A percentile compares a stretch with the other conserved stretches of the same genome.
Conservation (phyloP, 2,888 invertebrate genomes). For the Gryllus longicercus region DNA sequence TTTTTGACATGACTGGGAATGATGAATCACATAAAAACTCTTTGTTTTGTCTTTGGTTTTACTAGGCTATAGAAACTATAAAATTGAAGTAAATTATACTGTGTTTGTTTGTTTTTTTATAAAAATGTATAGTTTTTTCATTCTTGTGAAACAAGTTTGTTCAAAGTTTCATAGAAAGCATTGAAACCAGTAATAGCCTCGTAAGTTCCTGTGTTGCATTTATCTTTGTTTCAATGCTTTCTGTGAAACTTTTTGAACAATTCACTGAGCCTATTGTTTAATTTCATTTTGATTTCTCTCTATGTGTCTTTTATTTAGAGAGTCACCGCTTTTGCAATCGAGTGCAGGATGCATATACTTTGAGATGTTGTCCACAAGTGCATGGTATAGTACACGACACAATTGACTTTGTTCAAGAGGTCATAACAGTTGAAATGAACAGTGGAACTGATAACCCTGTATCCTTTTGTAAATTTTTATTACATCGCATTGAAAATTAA, state of each 20-base stretch:
- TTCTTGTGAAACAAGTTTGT: too few species aligned
- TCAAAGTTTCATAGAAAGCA: too few species aligned
- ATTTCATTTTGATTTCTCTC: background rate
- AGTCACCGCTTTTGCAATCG: conserved; percentile 61
- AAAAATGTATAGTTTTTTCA: too few species aligned
- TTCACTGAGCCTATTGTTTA: background rate
- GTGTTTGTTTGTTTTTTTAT: too few species aligned
- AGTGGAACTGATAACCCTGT: conserved; percentile 66
- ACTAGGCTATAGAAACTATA: too few species aligned
- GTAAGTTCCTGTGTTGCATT: too few species aligned
- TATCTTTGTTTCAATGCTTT: too few species aligned
- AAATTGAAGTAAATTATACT: too few species aligned
- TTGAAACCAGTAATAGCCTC: too few species aligned
- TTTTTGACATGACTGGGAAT: background rate
- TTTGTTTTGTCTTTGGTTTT: too few species aligned
- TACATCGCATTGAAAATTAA: conserved; percentile 25
- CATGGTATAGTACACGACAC: conserved; percentile 65
- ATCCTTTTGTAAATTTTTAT: conserved; percentile 38
- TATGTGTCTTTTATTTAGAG: conserved; percentile 46
- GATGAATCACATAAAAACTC: too few species aligned
- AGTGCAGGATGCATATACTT: conserved; percentile 65
- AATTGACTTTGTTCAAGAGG: conserved; percentile 57
- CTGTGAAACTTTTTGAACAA: too few species aligned
- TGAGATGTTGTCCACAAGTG: conserved; percentile 63
- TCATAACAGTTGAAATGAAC: conserved; percentile 62